Evolutionary conservation across 2,888 invertebrate genomes (phyloP), one percentile per base, ranked within the genome.

Genomic region (Hirtodrosophila trivittata): DNA sequence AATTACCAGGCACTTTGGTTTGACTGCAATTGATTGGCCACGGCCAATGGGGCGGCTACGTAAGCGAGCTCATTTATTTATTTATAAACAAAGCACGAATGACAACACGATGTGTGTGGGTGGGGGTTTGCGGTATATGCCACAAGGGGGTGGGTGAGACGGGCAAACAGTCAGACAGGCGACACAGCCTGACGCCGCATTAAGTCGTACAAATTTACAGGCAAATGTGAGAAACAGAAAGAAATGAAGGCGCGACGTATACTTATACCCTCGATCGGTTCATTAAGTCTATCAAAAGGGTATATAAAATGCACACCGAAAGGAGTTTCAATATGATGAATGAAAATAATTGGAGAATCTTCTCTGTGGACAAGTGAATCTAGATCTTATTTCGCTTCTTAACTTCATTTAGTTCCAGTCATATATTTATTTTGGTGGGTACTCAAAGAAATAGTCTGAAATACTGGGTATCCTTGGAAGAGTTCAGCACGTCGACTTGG

Each of bases 1-100:
- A 75, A 74, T 71, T 43, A 14, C 46, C 30, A 5, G 49, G 55
- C 58, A 21, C 58, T 72, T 75, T 56, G 42, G 35, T 13, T 1
- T 38, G 72, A 67, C 65, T 68, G 50, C 57, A 75, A 68, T 75
- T 75, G 62, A 75, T 75, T 67, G 72, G 50, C 26, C 39, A 18
- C 32, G 45, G 55, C 47, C 52, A 47, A 72, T 52, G 25, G 54
- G 56, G 32, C 45, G 58, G 45, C 52, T 47, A 52, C 58, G 42
- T 65, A 73, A 78, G 62, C 60, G 42, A 33, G 51, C 51, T 66
- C 80, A 83, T 83, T 80, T 80, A 77, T 82, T 87, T 86, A 76
- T 77, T 72, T 77, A 73, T 74, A 66, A 77, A 57, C 66, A 57
- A 47, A 55, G 67, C 49, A 32, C 37, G 42, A 45, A 45, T 37